phyloP scores from a whole-genome alignment of 2,113 vertebrate genomes.

The Nyctereutes procyonoides region DNA sequence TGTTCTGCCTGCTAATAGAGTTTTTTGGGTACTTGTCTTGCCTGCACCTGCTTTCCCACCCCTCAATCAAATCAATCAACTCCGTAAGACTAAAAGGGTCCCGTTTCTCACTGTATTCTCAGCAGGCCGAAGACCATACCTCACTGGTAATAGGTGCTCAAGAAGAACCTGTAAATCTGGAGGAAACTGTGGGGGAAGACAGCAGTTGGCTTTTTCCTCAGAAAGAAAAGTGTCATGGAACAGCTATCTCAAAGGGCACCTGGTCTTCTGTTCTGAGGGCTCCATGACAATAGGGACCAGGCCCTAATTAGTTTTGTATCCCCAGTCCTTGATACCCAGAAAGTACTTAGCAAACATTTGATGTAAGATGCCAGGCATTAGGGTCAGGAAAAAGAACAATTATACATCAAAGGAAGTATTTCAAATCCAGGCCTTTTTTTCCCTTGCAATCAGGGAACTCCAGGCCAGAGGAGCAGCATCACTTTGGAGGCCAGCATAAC shows the following conservation, averaged over 20 bases:
- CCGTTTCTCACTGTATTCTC: background rate
- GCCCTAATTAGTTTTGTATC: background rate
- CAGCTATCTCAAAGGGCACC: background rate
- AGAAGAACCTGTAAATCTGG: background rate
- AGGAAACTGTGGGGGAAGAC: background rate
- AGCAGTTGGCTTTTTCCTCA: background rate
- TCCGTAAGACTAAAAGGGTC: background rate
- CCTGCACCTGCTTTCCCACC: background rate
- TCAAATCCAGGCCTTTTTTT: background rate
- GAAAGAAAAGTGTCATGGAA: background rate
- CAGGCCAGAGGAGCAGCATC: background rate
- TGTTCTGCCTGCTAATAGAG: background rate
- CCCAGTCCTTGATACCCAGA: background rate
- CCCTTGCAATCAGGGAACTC: background rate
- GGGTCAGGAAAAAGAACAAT: background rate
- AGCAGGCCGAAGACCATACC: background rate
- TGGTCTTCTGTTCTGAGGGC: background rate
- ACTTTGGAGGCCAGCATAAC: background rate
- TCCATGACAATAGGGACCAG: background rate
- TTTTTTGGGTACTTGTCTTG: background rate
- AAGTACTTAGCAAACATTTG: background rate
- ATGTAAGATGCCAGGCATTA: background rate
- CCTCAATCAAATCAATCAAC: background rate
- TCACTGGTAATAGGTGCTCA: background rate
- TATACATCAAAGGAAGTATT: background rate